Conservation (phyloP, 2,797 vertebrate species). For the Molossus molossus region DNA sequence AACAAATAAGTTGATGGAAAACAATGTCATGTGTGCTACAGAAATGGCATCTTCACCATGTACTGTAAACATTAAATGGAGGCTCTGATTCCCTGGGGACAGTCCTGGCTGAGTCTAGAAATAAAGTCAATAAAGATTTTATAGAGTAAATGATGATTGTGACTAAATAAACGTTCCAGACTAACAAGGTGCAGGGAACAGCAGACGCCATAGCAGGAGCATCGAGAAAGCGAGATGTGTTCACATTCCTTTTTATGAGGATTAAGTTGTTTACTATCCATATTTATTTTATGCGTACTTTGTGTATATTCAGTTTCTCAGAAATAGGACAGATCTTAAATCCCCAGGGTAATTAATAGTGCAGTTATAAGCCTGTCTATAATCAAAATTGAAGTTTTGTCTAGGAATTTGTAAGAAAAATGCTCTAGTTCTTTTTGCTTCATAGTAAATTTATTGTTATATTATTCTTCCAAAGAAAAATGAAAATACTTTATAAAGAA, state of each 20-base stretch:
- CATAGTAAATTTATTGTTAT: neutral
- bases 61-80: neutral
- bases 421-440: neutral
- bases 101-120: neutral
- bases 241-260: neutral
- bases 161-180: neutral
- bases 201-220: neutral
- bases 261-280: neutral
- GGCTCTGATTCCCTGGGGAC: neutral
- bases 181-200: neutral
- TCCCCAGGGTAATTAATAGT: neutral
- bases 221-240: neutral
- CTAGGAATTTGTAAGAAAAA: neutral
- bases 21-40: neutral
- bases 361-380: neutral
- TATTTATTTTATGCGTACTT: neutral
- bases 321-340: neutral
- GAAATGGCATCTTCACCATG: neutral
- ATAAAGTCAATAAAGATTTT: neutral
- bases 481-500: neutral
- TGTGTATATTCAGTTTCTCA: neutral
- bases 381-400: neutral
- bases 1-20: neutral
- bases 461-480: neutral
- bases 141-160: neutral